Evolutionary conservation across 1,140 invertebrate genomes (phyloP).

Genomic region (Aphaenogaster floridana): DNA sequence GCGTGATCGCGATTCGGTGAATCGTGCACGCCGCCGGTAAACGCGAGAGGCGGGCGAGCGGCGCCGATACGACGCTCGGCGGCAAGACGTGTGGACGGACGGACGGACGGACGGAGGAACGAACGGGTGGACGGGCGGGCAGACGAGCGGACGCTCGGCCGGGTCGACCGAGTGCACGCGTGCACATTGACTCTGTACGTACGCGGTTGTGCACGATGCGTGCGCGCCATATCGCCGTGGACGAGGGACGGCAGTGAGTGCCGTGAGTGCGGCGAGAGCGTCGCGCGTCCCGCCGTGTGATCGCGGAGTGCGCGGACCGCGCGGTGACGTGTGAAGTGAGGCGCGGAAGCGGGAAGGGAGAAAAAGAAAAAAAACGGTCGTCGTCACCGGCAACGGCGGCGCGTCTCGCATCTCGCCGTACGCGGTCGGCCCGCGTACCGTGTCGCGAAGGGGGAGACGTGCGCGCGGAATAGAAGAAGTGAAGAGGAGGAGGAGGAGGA

Average conservation of each 20-base stretch:
- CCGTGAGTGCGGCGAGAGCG: constrained; percentile 52
- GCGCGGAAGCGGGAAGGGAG: constrained; percentile 22
- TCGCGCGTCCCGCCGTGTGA: constrained; percentile 34
- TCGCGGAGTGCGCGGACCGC: constrained; percentile 16
- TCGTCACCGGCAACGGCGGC: constrained; percentile 36
- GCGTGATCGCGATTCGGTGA: constrained; percentile 65
- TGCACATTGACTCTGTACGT: constrained; percentile 64
- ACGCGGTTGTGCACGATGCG: constrained; percentile 63
- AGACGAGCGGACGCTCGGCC: neutral
- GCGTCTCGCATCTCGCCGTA: constrained; percentile 6
- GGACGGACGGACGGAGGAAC: neutral
- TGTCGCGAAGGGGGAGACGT: constrained; percentile 11
- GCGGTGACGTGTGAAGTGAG: constrained; percentile 58
- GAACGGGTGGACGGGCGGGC: neutral
- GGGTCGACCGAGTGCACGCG: constrained; percentile 52
- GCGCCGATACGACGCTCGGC: neutral
- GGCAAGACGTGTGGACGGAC: neutral
- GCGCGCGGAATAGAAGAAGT: neutral
- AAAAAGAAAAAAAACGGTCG: constrained; percentile 10
- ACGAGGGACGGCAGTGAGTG: constrained; percentile 63
- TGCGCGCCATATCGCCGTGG: constrained; percentile 70
- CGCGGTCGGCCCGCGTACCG: constrained; percentile 12
- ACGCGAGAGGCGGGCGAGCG: neutral
- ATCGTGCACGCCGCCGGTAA: constrained; percentile 40
- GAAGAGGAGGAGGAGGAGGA: neutral